Evolutionary conservation across 2,113 vertebrate species (phyloP), one percentile per base, ranked within the genome.

Genomic region (Periophthalmodon schlosseri): DNA sequence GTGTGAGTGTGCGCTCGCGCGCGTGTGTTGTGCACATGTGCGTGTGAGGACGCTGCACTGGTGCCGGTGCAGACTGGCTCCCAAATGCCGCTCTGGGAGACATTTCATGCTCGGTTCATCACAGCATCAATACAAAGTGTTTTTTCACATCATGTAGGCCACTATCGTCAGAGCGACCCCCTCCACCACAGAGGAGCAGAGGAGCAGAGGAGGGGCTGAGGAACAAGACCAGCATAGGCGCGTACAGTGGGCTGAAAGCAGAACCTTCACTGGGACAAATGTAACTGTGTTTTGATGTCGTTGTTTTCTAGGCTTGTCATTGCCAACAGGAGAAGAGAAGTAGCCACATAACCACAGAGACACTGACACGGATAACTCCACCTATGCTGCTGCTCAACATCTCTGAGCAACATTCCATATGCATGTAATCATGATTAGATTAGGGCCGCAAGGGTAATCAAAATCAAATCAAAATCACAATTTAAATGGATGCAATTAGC

Each of bases 31-130:
- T n/a, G n/a, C n/a, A n/a, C n/a, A n/a, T n/a, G 36, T 46, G 44
- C 7, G 21, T 47, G n/a, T 49, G 39, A 21, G 39, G 10, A 21
- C 6, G 44, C 20, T n/a, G 34, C 60, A 4, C 23, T 16, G 24
- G 39, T 16, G 60, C 57, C 23, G 23, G 24, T 28, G 57, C 11
- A 60, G 57, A 60, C 21, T 60, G n/a, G 54, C 23, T 28, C 57
- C 57, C 21, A 34, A 34, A 34, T 15, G 63, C 3, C 63, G 36
- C 63, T 21, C 63, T 65, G 63, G 63, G 63, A 65, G 63, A 65
- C 63, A 65, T 65, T 65, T 65, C 63, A 65, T 65, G 63, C 63
- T 39, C 18, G 20, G 63, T 20, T 65, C 63, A 65, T 65, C 63
- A 65, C 63, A 34, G 34, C 63, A 39, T 65, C 63, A 44, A 65